A percentile compares a stretch with the other conserved stretches of the same genome.
phyloP scores from a whole-genome alignment of 2,888 invertebrate genomes.

The Oscheius sp. region DNA sequence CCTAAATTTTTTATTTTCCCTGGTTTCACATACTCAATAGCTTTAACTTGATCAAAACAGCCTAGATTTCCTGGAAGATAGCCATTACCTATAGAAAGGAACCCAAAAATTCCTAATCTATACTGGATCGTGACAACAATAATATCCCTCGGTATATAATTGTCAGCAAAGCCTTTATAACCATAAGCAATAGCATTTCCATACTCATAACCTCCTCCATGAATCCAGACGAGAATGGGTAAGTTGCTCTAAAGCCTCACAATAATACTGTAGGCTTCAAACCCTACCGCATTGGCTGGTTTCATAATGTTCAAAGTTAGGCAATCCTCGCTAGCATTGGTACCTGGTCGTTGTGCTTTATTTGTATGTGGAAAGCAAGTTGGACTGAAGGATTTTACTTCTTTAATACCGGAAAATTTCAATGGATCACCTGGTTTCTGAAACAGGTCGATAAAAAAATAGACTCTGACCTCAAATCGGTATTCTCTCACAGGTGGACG shows the following conservation, averaged over 20 bases:
- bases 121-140: conserved; percentile 56
- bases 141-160: conserved; percentile 37
- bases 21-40: conserved; percentile 42
- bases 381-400: conserved; percentile 8
- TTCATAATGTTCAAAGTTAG: conserved; percentile 30
- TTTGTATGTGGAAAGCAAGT: conserved; percentile 19
- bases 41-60: conserved; percentile 42
- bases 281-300: conserved; percentile 13
- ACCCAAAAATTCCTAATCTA: conserved; percentile 47
- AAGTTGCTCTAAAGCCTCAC: too few relatives aligned
- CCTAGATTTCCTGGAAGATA: conserved; percentile 49
- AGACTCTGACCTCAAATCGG: conserved; percentile 17
- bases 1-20: neutral
- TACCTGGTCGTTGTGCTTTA: too few relatives aligned
- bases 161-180: conserved; percentile 35
- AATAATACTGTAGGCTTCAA: too few relatives aligned
- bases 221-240: conserved; percentile 27
- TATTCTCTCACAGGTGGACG: conserved; percentile 20
- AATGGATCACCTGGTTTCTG: neutral
- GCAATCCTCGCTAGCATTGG: conserved; percentile 21
- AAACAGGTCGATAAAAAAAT: neutral
- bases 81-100: conserved; percentile 40
- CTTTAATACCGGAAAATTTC: too few relatives aligned
- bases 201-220: conserved; percentile 28
- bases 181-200: conserved; percentile 15